These are phyloP conservation scores for Uloborus diversus DNA, from an alignment of 1,140 invertebrate genomes.

Conservation along the genomic window DNA sequence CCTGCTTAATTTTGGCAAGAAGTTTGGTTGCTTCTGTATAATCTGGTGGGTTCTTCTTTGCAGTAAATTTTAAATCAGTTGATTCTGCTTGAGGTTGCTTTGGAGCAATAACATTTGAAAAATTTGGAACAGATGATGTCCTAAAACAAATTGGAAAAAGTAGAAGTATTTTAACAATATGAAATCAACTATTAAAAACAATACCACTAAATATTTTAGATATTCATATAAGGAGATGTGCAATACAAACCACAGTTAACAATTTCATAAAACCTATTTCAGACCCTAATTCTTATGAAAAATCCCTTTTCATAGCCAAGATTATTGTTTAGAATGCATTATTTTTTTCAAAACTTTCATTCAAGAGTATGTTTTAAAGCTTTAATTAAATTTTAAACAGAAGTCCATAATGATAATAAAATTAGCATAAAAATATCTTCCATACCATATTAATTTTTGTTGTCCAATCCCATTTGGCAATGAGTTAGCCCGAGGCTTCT, in stretches of 20 bases:
- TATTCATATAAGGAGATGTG: no score
- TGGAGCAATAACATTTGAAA: slow-evolving; percentile 60
- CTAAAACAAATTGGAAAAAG: slow-evolving; percentile 58
- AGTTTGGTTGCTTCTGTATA: slow-evolving; percentile 78
- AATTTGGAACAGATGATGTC: slow-evolving; percentile 69
- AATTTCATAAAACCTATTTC: no score
- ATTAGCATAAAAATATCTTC: not conserved
- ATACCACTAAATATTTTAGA: not conserved
- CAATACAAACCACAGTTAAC: no score
- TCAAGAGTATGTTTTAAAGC: no score
- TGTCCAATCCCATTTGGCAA: slow-evolving; percentile 56
- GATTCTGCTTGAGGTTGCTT: slow-evolving; percentile 4
- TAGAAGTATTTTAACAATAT: not conserved
- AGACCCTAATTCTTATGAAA: no score
- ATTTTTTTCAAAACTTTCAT: no score
- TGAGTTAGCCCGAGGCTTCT: slow-evolving; percentile 56
- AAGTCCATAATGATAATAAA: not conserved
- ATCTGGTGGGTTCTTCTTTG: slow-evolving; percentile 70
- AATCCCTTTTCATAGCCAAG: no score
- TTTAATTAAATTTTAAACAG: no score
- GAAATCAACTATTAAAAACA: not conserved
- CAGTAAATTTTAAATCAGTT: slow-evolving; percentile 58
- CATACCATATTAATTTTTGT: slow-evolving; percentile 43
- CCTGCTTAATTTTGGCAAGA: slow-evolving; percentile 27
- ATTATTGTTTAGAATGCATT: no score